Evolutionary conservation across 2,888 invertebrate genomes (phyloP), one percentile per base, ranked within the genome.

Genomic region (Drosophila silvestris): DNA sequence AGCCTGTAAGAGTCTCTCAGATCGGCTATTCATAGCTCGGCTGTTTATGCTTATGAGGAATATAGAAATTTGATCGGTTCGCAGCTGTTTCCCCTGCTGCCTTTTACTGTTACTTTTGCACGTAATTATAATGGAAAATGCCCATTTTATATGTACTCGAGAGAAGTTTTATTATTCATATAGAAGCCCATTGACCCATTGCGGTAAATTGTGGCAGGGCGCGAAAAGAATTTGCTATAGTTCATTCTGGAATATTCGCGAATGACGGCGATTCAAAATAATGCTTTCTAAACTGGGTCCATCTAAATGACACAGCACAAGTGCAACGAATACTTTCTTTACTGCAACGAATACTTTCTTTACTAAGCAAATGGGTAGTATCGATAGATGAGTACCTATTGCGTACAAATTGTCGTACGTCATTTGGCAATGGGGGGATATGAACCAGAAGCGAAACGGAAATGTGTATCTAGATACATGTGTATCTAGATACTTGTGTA

Each of bases 361-460:
- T 22, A 47, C 7, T 26, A 16, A 1, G 47, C 47, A 26, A 47
- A 47, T 47, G 22, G 47, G 16, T 47, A 47, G 16, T 47, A 47
- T 47, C 22, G 52, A 51, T 52, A 64, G 66, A 65, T 41, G 65
- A 65, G 33, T 57, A 16, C 14, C 28, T n/a, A 26, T 26, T 41
- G 50, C 47, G 33, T 57, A 30, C 14, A 51, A 35, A 26, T 39
- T 52, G 50, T 58, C 53, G 47, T 39, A 58, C 66, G 52, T 58
- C 71, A 77, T 77, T 75, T 77, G 72, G 66, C 73, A 77, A 50
- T 72, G 67, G 59, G 50, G 67, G 59, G 53, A 59, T 70, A 54
- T 63, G 32, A 73, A 64, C 52, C 53, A 33, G 50, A 60, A 54
- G 26, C 64, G 37, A 26, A 66, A 68, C 56, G 73, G 61, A 75